These are phyloP conservation scores for Tragulus kanchil DNA, from an alignment of 2,113 vertebrate species.

Conservation along the genomic window DNA sequence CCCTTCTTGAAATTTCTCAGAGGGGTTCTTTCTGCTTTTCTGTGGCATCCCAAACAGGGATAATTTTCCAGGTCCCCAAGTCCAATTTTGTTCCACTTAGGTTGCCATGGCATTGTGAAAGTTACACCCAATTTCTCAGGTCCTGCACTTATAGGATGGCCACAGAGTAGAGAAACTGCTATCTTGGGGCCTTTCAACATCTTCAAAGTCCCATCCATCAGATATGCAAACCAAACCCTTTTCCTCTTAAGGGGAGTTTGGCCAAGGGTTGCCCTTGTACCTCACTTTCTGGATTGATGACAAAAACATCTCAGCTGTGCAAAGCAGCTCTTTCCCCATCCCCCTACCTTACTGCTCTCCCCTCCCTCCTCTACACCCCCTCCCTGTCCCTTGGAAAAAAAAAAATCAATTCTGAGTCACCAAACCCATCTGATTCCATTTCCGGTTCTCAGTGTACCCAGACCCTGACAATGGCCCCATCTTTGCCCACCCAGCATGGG, in stretches of 20 bases:
- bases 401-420: slow-evolving; percentile 83
- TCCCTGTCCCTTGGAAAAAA: slow-evolving; percentile 75
- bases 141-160: slow-evolving; percentile 13
- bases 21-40: slow-evolving; percentile 47
- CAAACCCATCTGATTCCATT: slow-evolving; percentile 81
- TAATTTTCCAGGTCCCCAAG: not conserved
- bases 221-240: not conserved
- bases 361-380: slow-evolving; percentile 73
- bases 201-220: slow-evolving; percentile 66
- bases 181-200: slow-evolving; percentile 54
- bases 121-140: slow-evolving; percentile 63
- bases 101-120: slow-evolving; percentile 59
- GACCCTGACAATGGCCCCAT: slow-evolving; percentile 80
- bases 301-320: slow-evolving; percentile 78
- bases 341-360: slow-evolving; percentile 61
- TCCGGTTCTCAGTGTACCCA: slow-evolving; percentile 80
- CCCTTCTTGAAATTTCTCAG: slow-evolving; percentile 51
- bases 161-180: slow-evolving; percentile 61
- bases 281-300: slow-evolving; percentile 77
- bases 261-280: slow-evolving; percentile 69
- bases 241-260: slow-evolving; percentile 46
- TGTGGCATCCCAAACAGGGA: not conserved
- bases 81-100: slow-evolving; percentile 40
- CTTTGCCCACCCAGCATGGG: slow-evolving; percentile 66
- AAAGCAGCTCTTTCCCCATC: slow-evolving; percentile 73